These are phyloP conservation scores for Leptobrachium ailaonicum DNA, from an alignment of 2,113 vertebrate genomes.

Conservation along the genomic window DNA sequence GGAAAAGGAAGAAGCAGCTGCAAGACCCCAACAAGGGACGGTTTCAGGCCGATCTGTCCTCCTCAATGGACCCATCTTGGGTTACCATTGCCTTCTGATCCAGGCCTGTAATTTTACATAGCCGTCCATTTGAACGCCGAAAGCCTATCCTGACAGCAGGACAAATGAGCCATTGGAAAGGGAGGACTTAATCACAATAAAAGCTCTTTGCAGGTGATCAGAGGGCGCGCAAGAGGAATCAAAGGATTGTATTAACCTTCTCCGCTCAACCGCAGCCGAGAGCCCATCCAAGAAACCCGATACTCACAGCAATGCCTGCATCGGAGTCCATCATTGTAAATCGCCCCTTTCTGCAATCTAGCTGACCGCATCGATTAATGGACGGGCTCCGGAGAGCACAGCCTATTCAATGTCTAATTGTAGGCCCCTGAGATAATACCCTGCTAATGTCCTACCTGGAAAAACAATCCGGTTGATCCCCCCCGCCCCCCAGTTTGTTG, in stretches of 20 bases:
- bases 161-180: constrained; percentile 34
- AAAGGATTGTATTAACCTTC: constrained; percentile 59
- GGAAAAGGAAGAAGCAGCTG: too few relatives aligned
- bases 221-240: constrained; percentile 50
- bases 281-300: constrained; percentile 61
- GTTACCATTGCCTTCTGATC: background rate
- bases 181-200: constrained; percentile 9
- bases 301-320: constrained; percentile 61
- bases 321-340: constrained; percentile 30
- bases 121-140: constrained; percentile 24
- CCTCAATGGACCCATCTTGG: too few relatives aligned
- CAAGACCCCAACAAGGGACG: too few relatives aligned
- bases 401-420: too few relatives aligned
- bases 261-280: constrained; percentile 66
- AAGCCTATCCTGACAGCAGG: constrained; percentile 52
- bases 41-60: too few relatives aligned
- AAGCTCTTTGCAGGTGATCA: background rate
- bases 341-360: too few relatives aligned
- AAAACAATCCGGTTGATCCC: too few relatives aligned
- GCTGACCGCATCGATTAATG: too few relatives aligned
- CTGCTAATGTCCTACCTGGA: too few relatives aligned
- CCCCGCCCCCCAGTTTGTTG: too few relatives aligned
- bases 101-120: constrained; percentile 59
- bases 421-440: too few relatives aligned
- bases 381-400: too few relatives aligned